phyloP scores from a whole-genome alignment of 2,888 invertebrate species.

The Lottia gigantea region DNA sequence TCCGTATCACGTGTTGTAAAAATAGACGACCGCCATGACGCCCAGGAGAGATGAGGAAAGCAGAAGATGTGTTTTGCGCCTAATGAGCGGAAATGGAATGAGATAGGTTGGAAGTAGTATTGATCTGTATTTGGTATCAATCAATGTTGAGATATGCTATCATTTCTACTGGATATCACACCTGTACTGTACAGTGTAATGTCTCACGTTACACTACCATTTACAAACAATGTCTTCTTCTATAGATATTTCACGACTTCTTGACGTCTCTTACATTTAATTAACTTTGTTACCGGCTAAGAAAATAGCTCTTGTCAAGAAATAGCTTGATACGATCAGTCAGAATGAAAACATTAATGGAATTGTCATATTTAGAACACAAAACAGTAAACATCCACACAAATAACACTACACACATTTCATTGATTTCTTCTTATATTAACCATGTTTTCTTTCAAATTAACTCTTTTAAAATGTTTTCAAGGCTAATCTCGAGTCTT shows the following conservation, averaged over 20 bases:
- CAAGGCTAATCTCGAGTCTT: too few species aligned
- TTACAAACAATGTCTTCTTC: too few species aligned
- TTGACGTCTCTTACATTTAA: background rate
- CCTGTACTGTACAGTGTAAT: background rate
- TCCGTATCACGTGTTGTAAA: conserved; percentile 7
- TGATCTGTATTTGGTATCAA: background rate
- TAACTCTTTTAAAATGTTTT: too few species aligned
- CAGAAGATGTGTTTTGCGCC: conserved; percentile 5
- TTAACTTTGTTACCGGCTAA: background rate
- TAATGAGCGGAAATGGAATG: conserved; percentile 3
- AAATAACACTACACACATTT: too few species aligned
- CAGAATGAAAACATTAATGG: too few species aligned
- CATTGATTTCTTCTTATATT: too few species aligned
- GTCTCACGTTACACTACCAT: too few species aligned
- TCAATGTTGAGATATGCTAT: conserved; percentile 2
- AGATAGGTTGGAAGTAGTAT: background rate
- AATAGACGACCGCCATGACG: conserved; percentile 10
- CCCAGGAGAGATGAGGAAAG: background rate
- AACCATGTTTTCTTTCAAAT: too few species aligned
- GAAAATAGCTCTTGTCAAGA: background rate
- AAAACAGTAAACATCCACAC: too few species aligned
- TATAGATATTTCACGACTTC: too few species aligned
- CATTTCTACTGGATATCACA: background rate
- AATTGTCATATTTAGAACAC: too few species aligned
- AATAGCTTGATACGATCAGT: background rate